Evolutionary conservation across 2,113 vertebrate species (phyloP).

Genomic region (Rhea pennata): DNA sequence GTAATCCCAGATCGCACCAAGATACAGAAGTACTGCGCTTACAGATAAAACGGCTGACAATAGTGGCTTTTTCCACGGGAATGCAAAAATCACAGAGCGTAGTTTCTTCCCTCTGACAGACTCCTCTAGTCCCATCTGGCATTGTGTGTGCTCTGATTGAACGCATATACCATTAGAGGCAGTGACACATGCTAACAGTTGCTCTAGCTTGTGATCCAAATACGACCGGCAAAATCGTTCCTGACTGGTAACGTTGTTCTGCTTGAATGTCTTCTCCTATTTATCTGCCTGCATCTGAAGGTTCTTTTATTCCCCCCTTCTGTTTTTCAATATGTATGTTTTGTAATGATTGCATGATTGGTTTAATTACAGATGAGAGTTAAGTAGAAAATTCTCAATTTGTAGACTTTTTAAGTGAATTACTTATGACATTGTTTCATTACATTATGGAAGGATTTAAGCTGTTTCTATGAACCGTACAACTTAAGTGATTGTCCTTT

Average conservation of each 20-base stretch:
- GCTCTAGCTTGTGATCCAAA: slow-evolving; percentile 9
- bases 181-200: slow-evolving; percentile 32
- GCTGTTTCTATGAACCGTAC: not conserved
- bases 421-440: not conserved
- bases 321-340: not conserved
- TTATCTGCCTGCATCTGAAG: not conserved
- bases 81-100: slow-evolving; percentile 12
- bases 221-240: not conserved
- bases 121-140: slow-evolving; percentile 46
- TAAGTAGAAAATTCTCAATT: not conserved
- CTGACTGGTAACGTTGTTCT: not conserved
- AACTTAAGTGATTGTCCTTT: not conserved
- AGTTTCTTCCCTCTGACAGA: slow-evolving; percentile 43
- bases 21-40: slow-evolving; percentile 20
- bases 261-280: not conserved
- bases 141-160: slow-evolving; percentile 30
- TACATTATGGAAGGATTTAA: not conserved
- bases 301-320: not conserved
- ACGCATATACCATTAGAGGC: slow-evolving; percentile 24
- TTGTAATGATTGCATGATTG: not conserved
- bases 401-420: not conserved
- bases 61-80: slow-evolving; percentile 17
- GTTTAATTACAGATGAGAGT: not conserved
- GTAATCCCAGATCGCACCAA: not conserved
- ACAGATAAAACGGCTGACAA: slow-evolving; percentile 14